Percentiles rank a stretch among this genome's conserved stretches.
Evolutionary conservation across 2,888 invertebrate genomes (phyloP).

Genomic region (Catocala fraxini): DNA sequence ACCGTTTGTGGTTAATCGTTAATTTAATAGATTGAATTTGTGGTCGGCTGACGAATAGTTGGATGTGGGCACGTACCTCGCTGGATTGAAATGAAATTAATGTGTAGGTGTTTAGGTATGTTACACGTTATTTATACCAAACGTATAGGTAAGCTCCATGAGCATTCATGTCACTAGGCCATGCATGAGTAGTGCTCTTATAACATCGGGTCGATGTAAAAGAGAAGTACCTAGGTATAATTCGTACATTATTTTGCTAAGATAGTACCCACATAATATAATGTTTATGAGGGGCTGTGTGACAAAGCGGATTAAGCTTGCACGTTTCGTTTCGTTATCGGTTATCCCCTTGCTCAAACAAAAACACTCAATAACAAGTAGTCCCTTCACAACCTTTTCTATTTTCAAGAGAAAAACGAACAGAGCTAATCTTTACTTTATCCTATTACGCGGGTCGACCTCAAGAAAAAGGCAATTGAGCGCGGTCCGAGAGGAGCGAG

Average conservation of each 20-base stretch:
- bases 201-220: background rate
- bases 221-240: background rate
- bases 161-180: background rate
- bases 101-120: slow-evolving; percentile 18
- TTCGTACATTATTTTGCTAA: background rate
- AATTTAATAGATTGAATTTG: slow-evolving; percentile 76
- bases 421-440: slow-evolving; percentile 83
- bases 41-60: slow-evolving; percentile 59
- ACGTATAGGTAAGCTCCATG: background rate
- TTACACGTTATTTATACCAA: background rate
- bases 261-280: background rate
- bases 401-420: slow-evolving; percentile 75
- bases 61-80: slow-evolving; percentile 28
- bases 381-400: slow-evolving; percentile 66
- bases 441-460: slow-evolving; percentile 81
- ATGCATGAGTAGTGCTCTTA: too few species aligned
- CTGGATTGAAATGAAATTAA: slow-evolving; percentile 24
- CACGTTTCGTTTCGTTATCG: slow-evolving; percentile 18
- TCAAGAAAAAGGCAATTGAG: slow-evolving; percentile 84
- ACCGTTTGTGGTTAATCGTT: slow-evolving; percentile 74
- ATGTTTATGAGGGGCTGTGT: background rate
- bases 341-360: slow-evolving; percentile 34
- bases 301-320: slow-evolving; percentile 16
- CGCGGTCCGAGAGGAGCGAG: slow-evolving; percentile 59
- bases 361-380: slow-evolving; percentile 58